Evolutionary conservation across 2,113 vertebrate species (phyloP), one percentile per base, ranked within the genome.

Genomic region (Maccullochella peelii): DNA sequence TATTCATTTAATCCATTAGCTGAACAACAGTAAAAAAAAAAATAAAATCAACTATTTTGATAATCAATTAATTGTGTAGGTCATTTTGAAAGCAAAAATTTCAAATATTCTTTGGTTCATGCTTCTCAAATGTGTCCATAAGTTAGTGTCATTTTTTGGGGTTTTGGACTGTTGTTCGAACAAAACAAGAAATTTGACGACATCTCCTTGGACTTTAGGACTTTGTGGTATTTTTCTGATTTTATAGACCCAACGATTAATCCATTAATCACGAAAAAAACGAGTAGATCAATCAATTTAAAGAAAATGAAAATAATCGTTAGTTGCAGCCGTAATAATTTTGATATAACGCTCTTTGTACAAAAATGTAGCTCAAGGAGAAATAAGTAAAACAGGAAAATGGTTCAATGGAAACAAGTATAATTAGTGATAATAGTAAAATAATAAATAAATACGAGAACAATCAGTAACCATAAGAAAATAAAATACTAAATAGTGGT

Each of bases 91-190:
- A 1, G 14, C 18, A 8, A 27, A 77, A 55, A 52, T 0, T 1
- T 71, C 1, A 18, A 4, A 6, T 12, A 1, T 74, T 0, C 3
- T 30, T 2, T 44, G 33, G 11, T n/a, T 47, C 2, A 47, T 33
- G 20, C 36, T 11, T 75, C 52, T 33, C 10, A 38, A 49, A 49
- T 27, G 15, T 27, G 27, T 33, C 3, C 30, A 33, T 33, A 69
- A 11, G n/a, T n/a, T n/a, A n/a, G 14, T 70, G 23, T 27, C 4
- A 71, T 71, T 5, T 42, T 30, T 42, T 21, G 18, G 16, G 9
- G 15, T 47, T 78, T 68, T 36, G 15, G 55, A 21, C 73, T 25
- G 47, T 40, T 38, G 58, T 7, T 47, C 0, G 11, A 5, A 36
- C 30, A 61, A 20, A 30, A 8, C 8, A 52, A 77, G 23, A 42